These are phyloP conservation scores for Sesia bembeciformis DNA, from an alignment of 2,888 invertebrate species.

Conservation along the genomic window DNA sequence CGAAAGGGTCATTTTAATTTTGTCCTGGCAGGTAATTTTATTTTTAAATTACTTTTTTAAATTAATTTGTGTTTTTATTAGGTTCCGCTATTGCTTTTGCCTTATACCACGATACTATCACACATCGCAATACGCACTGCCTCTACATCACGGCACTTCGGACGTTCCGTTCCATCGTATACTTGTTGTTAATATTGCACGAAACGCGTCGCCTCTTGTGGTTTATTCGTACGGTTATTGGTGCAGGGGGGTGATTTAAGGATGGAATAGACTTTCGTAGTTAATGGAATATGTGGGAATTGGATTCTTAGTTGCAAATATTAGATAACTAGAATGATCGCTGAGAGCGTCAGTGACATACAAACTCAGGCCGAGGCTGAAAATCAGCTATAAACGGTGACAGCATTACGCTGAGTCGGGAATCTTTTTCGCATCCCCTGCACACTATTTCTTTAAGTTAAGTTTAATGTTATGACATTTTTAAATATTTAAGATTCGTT, in stretches of 20 bases:
- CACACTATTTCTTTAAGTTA: no score
- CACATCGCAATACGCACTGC: conserved; percentile 34
- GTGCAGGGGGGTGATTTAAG: conserved; percentile 36
- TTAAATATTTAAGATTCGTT: no score
- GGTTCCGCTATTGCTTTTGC: conserved; percentile 4
- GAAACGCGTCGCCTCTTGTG: conserved; percentile 39
- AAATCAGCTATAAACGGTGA: no score
- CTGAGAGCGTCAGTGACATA: no score
- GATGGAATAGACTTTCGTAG: not conserved
- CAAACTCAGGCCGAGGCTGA: no score
- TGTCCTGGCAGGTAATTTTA: not conserved
- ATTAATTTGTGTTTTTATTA: no score
- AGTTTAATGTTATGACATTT: no score
- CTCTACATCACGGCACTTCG: conserved; percentile 28
- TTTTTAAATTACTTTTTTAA: not conserved
- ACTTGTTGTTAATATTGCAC: conserved; percentile 47
- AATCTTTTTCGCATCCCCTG: no score
- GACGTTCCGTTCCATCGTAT: conserved; percentile 15
- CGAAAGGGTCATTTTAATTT: no score
- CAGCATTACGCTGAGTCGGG: no score
- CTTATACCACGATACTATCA: conserved; percentile 8
- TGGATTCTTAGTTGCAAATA: no score
- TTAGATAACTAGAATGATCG: no score
- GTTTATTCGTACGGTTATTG: conserved; percentile 36
- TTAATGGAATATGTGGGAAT: not conserved